Base-by-base conservation (phyloP, 2,113 vertebrate species). In the Pachycephala philippinensis region DNA sequence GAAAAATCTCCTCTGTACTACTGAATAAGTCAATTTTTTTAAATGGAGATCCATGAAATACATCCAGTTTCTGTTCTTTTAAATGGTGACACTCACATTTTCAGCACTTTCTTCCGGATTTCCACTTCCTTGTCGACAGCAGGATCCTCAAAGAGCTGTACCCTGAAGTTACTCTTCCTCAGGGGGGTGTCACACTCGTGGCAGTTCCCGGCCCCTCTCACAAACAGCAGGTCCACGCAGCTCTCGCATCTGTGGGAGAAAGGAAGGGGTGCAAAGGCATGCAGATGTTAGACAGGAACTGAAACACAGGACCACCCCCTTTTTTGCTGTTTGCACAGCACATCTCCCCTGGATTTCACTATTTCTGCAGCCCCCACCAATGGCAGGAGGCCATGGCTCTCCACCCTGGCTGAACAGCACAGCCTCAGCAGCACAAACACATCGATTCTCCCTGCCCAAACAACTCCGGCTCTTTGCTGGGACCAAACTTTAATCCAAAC, bases 101-200 rank as follows among this genome's bases (percentile, higher is more conserved):
- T 99, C 82, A 99, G 97, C 84, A 99, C 99, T 97, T 99, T 99
- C 98, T 99, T 99, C 61, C 99, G 98, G 94, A 99, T 99, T 97
- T 99, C 99, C 97, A 99, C 99, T 95, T 99, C 99, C 95, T 99
- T 99, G 97, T 99, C 99, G 2, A 99, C 98, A 33, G 99, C 97
- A 19, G 99, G 99, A 95, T 99, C 99, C 92, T 99, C 99, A 81
- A 99, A 99, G 87, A 99, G 99, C 97, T 99, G 99, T 31, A 99
- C 98, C 15, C 99, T 99, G 97, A 99, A 99, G 98, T 99, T 99
- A 79, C 98, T 99, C 97, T 99, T 99, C 97, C 99, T 97, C 83
- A 99, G 98, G 19, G 99, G 99, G 10, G 99, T 99, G 61, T 99
- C 98, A 2, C 99, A 99, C 96, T 99, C 99, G 7, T 99, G 99